These are phyloP conservation scores for Acanthurus lineatus DNA, from an alignment of 2,797 vertebrate genomes.

Conservation along the genomic window DNA sequence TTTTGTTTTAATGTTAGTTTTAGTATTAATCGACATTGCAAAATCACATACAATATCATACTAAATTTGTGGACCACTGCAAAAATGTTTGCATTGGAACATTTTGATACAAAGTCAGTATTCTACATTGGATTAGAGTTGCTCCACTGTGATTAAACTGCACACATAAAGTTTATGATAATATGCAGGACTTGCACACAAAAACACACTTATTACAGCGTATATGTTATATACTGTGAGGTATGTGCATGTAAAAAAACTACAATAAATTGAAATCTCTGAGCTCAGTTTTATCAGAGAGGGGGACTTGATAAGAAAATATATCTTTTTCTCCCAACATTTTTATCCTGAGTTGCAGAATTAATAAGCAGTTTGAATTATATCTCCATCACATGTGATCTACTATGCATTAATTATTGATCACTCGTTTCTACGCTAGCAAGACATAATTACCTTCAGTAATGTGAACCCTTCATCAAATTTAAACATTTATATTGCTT, in stretches of 20 bases:
- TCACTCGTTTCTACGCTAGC: constrained; percentile 74
- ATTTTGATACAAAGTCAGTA: no score
- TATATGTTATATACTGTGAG: background rate
- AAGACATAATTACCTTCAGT: constrained; percentile 83
- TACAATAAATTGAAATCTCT: constrained; percentile 4
- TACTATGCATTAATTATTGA: constrained; percentile 83
- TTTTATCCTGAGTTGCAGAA: constrained; percentile 60
- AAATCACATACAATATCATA: no score
- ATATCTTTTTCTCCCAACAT: background rate
- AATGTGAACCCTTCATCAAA: constrained; percentile 84
- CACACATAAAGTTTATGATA: no score
- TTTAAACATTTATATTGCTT: constrained; percentile 87
- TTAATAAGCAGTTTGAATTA: constrained; percentile 78
- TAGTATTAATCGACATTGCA: no score
- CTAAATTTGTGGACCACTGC: no score
- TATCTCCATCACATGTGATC: constrained; percentile 69
- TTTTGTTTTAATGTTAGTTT: no score
- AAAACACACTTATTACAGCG: background rate
- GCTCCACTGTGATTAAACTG: no score
- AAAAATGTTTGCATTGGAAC: no score
- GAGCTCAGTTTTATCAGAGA: constrained; percentile 10
- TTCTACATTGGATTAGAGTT: no score
- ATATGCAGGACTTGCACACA: no score
- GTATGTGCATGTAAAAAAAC: background rate
- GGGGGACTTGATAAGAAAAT: background rate